These are phyloP conservation scores for Callocephalon fimbriatum DNA, from an alignment of 2,113 vertebrate genomes.

Conservation along the genomic window DNA sequence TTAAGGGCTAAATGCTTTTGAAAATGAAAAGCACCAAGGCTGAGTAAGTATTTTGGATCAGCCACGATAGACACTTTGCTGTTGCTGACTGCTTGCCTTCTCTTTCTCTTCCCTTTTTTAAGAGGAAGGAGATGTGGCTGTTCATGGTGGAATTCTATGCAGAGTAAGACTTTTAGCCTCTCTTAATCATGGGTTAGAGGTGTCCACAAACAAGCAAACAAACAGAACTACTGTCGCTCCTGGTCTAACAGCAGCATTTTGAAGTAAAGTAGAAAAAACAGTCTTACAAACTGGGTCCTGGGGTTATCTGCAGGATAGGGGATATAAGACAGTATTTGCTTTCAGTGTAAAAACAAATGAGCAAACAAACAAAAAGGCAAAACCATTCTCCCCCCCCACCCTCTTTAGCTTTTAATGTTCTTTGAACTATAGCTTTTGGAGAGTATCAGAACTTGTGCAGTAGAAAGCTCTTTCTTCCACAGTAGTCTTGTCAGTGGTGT, in stretches of 20 bases:
- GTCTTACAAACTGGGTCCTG: neutral
- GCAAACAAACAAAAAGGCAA: neutral
- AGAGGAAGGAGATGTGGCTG: neutral
- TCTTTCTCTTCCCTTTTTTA: constrained; percentile 25
- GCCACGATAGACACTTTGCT: neutral
- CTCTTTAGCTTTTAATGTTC: neutral
- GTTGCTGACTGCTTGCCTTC: neutral
- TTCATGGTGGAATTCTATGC: neutral
- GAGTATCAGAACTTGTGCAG: neutral
- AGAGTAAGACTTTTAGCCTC: neutral
- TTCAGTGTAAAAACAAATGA: neutral
- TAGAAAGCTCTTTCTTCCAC: neutral
- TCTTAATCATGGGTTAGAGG: neutral
- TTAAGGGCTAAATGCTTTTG: constrained; percentile 3
- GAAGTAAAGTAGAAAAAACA: neutral
- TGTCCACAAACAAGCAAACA: neutral
- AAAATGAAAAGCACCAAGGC: neutral
- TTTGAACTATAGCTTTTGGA: neutral
- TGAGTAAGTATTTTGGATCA: constrained; percentile 11
- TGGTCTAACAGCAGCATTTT: neutral
- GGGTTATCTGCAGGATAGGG: neutral
- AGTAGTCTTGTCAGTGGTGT: neutral
- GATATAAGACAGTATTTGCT: neutral
- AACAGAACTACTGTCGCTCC: neutral
- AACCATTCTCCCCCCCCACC: neutral